Base-by-base conservation (phyloP, 1,140 invertebrate species). In the Aricia agestis region DNA sequence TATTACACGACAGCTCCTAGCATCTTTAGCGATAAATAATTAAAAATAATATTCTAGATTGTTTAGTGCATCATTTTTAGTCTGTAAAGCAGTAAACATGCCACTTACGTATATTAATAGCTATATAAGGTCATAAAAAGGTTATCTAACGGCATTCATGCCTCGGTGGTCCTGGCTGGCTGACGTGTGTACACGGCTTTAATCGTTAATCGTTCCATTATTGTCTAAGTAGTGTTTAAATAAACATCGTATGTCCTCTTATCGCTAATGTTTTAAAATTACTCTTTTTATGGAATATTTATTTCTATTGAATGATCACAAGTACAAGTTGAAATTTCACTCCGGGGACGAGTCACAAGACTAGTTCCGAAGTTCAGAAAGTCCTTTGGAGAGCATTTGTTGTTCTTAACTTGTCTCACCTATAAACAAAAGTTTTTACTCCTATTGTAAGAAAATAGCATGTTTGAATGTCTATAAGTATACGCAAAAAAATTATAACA, bases 71-170 rank as follows among this genome's bases (percentile, higher is more conserved):
- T 63, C 18, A 63, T 63, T 63, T 63, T 63, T 63, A 63, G 59
- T 63, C 59, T 63, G 59, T n/a, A 63, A 63, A 25, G 59, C 59
- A 63, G 59, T 25, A 19, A 63, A 63, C 59, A 63, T 63, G 59
- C 59, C 59, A 63, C 59, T 63, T 63, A 63, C 19, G 59, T 63
- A 32, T 63, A 69, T 63, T 61, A 42, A 63, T 63, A 61, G 61
- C 68, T 69, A 63, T 63, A 63, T 69, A 69, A 69, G 41, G 68
- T 61, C 18, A 41, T 69, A 69, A 69, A 69, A 69, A 69, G 68
- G 68, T 69, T 61, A 63, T 63, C 59, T 63, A 63, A 61, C 58
- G 58, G 68, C 68, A 63, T 69, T 61, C 61, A 69, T 63, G 68
- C 68, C 68, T 69, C 68, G 68, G 68, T 69, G 68, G 59, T 69